phyloP scores from a whole-genome alignment of 2,888 invertebrate species.

The Agriopis aurantiaria region DNA sequence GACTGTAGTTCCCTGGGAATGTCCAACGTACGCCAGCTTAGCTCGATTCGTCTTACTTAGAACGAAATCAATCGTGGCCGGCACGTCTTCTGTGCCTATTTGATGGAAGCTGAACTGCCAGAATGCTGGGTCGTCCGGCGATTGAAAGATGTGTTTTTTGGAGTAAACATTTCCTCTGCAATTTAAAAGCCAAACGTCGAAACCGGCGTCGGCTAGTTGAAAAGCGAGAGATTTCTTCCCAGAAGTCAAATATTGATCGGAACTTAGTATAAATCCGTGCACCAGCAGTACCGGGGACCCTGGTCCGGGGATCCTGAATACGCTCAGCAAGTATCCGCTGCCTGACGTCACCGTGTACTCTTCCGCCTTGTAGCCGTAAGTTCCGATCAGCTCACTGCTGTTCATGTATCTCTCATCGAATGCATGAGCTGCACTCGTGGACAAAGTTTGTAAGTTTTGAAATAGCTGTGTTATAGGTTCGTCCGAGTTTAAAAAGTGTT shows the following conservation, averaged over 20 bases:
- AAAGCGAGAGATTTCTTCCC: slow-evolving; percentile 11
- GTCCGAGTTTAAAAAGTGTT: too few relatives aligned
- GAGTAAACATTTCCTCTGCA: slow-evolving; percentile 18
- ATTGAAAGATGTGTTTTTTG: background rate
- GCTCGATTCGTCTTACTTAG: background rate
- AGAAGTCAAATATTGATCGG: background rate
- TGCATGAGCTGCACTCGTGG: too few relatives aligned
- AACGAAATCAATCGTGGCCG: slow-evolving; percentile 79
- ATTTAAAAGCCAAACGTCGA: slow-evolving; percentile 26
- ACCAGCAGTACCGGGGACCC: slow-evolving; percentile 14
- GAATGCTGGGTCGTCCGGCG: slow-evolving; percentile 46
- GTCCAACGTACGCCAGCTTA: slow-evolving; percentile 12
- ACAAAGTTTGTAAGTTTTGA: background rate
- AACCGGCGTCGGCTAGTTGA: slow-evolving; percentile 4
- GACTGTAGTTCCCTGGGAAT: slow-evolving; percentile 17
- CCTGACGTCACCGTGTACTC: slow-evolving; percentile 87
- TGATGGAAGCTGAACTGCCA: slow-evolving; percentile 88
- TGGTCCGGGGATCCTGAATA: slow-evolving; percentile 3
- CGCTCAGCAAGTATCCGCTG: slow-evolving; percentile 88
- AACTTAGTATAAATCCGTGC: slow-evolving; percentile 9
- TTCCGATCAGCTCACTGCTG: slow-evolving; percentile 14
- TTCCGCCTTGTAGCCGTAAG: slow-evolving; percentile 87
- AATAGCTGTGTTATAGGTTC: background rate
- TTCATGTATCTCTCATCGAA: slow-evolving; percentile 3
- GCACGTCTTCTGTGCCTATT: slow-evolving; percentile 89